Base-by-base conservation (phyloP, 2,113 vertebrate genomes). In the Lycaon pictus region DNA sequence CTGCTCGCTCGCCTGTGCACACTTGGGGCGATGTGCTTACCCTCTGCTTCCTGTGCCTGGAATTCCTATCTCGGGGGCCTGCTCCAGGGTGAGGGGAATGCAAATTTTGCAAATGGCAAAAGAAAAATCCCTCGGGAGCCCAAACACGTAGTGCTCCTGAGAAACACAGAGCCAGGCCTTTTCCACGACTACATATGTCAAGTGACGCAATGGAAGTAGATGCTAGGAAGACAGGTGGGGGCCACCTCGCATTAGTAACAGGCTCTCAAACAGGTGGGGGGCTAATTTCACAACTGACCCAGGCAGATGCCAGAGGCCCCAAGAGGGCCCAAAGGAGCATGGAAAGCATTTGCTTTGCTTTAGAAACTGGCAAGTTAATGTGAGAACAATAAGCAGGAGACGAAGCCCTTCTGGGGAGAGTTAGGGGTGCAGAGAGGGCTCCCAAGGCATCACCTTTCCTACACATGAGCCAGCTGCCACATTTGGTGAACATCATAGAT, bases 391-490 rank as follows among this genome's bases (percentile, higher is more conserved):
- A 77, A 92, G 86, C 80, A 63, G 37, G 81, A 56, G 20, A 72
- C n/a, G 27, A 71, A 90, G 76, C 43, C 86, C 95, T 80, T 62
- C 83, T 53, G 93, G 88, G 71, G 71, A 93, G 80, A 3, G 4
- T 48, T 48, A 11, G 56, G 32, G 65, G 95, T 96, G 35, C 96
- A 93, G n/a, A 23, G 35, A 15, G 9, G 56, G 74, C 72, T 94
- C 80, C 92, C 63, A 76, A 84, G 93, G 92, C 85, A 90, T 94
- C 83, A 96, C 96, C 94, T 95, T 97, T 96, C 89, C 94, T 58
- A 60, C 87, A 77, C 74, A 96, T 83, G 29, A 96, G 92, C 87
- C 92, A 63, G 96, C 96, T 96, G 98, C 93, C 90, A 83, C 88
- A 76, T 84, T 76, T 63, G 89, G 93, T 85, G 69, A 96, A 79